These are phyloP conservation scores for Oncorhynchus clarkii DNA, from an alignment of 2,113 vertebrate species.

Conservation along the genomic window DNA sequence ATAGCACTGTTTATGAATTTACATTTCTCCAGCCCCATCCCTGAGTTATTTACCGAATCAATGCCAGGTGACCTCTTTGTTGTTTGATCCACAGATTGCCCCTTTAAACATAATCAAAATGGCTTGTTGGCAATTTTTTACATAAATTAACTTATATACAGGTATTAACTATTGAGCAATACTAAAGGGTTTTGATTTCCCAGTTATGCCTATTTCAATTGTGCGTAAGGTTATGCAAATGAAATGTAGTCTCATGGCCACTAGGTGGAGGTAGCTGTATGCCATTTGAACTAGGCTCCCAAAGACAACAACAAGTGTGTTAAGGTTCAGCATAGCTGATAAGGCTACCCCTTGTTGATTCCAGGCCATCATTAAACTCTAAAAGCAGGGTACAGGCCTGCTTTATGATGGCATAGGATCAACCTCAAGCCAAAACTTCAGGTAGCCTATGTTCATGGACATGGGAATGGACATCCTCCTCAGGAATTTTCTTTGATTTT, in stretches of 20 bases:
- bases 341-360: neutral
- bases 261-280: constrained; percentile 52
- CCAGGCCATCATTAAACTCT: neutral
- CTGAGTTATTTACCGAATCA: too few relatives aligned
- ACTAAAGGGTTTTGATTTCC: too few relatives aligned
- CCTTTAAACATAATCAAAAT: too few relatives aligned
- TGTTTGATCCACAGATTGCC: too few relatives aligned
- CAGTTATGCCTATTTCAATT: neutral
- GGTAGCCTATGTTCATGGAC: neutral
- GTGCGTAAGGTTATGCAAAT: neutral
- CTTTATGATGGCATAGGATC: neutral
- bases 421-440: neutral
- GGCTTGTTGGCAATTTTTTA: too few relatives aligned
- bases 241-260: constrained; percentile 48
- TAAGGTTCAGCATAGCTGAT: neutral
- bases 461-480: neutral
- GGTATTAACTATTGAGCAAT: too few relatives aligned
- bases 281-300: neutral
- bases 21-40: too few relatives aligned
- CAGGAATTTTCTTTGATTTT: constrained; percentile 11
- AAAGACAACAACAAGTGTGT: neutral
- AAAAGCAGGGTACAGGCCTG: neutral
- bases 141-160: too few relatives aligned
- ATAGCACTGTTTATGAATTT: too few relatives aligned
- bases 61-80: too few relatives aligned